phyloP scores from a whole-genome alignment of 1,140 invertebrate genomes.

The Trichonephila inaurata region DNA sequence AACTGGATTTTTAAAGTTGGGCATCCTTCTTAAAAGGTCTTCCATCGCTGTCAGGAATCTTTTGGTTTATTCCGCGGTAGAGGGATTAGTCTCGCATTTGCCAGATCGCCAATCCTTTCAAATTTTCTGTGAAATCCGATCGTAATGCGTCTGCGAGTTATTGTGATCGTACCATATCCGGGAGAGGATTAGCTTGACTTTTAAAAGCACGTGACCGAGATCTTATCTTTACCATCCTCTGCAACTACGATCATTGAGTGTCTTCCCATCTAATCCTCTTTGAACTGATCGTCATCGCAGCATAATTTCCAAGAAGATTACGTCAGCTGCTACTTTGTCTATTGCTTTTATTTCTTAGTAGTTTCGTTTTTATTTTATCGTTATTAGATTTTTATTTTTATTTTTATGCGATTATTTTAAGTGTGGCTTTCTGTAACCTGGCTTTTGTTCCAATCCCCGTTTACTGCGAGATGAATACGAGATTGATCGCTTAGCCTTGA shows the following conservation, averaged over 20 bases:
- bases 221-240: conserved; percentile 63
- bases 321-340: conserved; percentile 47
- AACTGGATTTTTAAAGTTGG: conserved; percentile 62
- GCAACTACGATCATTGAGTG: conserved; percentile 47
- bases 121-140: conserved; percentile 72
- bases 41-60: conserved; percentile 27
- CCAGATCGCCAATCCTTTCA: conserved; percentile 75
- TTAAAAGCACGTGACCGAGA: conserved; percentile 73
- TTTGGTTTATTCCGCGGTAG: conserved; percentile 25
- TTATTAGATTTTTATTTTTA: conserved; percentile 2
- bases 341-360: conserved; percentile 33
- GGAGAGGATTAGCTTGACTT: conserved; percentile 72
- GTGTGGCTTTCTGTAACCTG: conserved; percentile 33
- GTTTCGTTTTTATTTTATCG: conserved; percentile 39
- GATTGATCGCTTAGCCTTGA: conserved; percentile 37
- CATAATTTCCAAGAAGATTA: conserved; percentile 73
- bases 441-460: conserved; percentile 37
- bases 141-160: conserved; percentile 68
- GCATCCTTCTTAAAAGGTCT: conserved; percentile 64
- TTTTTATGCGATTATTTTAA: conserved; percentile 30
- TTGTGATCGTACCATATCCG: conserved; percentile 75
- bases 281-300: conserved; percentile 64
- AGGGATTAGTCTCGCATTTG: conserved; percentile 66
- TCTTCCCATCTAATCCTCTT: conserved; percentile 69
- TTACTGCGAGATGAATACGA: conserved; percentile 34